phyloP scores from a whole-genome alignment of 2,113 vertebrate species.

The Procavia capensis region DNA sequence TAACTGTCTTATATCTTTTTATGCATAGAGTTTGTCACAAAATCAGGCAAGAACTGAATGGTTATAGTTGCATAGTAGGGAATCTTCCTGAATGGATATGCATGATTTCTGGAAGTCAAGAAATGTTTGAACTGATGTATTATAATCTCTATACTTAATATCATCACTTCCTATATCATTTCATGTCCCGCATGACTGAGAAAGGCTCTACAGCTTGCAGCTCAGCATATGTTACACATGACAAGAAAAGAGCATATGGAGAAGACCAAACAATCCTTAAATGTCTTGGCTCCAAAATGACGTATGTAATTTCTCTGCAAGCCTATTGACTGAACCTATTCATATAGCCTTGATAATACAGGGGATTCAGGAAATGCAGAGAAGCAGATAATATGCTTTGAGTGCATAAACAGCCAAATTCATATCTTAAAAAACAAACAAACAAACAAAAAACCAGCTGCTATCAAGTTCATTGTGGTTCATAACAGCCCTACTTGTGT shows the following conservation, averaged over 20 bases:
- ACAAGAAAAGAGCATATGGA: background rate
- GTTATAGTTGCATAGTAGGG: background rate
- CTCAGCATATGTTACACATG: background rate
- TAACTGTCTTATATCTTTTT: constrained; percentile 1
- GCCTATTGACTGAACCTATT: background rate
- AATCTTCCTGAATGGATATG: background rate
- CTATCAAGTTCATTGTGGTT: too few species aligned
- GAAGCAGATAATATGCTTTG: background rate
- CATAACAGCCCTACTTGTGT: too few species aligned
- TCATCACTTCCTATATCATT: background rate
- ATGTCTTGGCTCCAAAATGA: background rate
- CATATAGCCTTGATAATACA: background rate
- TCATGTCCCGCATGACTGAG: background rate
- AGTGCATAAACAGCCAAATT: background rate
- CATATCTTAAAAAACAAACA: too few species aligned
- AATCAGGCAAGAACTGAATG: background rate
- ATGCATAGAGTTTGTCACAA: background rate
- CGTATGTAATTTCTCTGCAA: background rate
- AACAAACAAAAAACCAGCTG: too few species aligned
- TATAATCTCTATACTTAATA: background rate
- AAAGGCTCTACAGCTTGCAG: background rate
- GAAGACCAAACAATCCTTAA: background rate
- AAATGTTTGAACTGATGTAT: background rate
- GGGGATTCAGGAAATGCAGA: background rate
- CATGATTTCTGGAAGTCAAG: background rate